Base-by-base conservation (phyloP, 2,888 invertebrate species). In the Eupithecia pulchellata region DNA sequence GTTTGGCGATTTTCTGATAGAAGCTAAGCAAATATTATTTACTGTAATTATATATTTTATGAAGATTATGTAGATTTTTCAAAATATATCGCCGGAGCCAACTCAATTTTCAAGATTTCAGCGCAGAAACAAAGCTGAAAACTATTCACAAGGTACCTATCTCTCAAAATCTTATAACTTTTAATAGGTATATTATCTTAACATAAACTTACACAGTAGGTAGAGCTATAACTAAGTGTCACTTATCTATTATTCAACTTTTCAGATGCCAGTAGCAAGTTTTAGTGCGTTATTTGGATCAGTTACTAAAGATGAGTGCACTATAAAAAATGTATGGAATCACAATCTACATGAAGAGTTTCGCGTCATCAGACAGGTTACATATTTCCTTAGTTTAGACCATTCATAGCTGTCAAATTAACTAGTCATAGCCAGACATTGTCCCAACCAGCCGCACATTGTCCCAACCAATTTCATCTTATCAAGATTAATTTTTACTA, bases 331-430 rank as follows among this genome's bases (percentile, higher is more conserved):
- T 95, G 99, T 99, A 34, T 99, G 99, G 99, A 97, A 97, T 79
- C 97, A 98, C 86, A 99, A 99, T 92, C 95, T 99, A 80, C 99
- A 99, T 90, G 98, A 99, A 86, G 99, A 99, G 91, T 99, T 99
- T 90, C 96, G 97, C 79, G 97, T 97, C 73, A 99, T 99, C 81
- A 96, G 99, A 87, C 97, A 97, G 97, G 97, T 97, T 55, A 60
- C 0, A 1, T 34, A 14, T 61, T 20, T 36, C 25, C 20, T 30
- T 32, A 8, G n/a, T 58, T 58, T 30, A 29, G n/a, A 42, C 8
- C 8, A 47, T 20, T 20, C 20, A 47, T 9, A 47, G 8, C 8
- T 20, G 9, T 9, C 20, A 47, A 39, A 17, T 39, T 17, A 1
- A n/a, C 17, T 17, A 17, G 39, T n/a, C 39, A n/a, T n/a, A n/a